Percentiles rank a stretch among this genome's conserved stretches.
Evolutionary conservation across 2,113 vertebrate species (phyloP).

Genomic region (Taurulus bubalis): DNA sequence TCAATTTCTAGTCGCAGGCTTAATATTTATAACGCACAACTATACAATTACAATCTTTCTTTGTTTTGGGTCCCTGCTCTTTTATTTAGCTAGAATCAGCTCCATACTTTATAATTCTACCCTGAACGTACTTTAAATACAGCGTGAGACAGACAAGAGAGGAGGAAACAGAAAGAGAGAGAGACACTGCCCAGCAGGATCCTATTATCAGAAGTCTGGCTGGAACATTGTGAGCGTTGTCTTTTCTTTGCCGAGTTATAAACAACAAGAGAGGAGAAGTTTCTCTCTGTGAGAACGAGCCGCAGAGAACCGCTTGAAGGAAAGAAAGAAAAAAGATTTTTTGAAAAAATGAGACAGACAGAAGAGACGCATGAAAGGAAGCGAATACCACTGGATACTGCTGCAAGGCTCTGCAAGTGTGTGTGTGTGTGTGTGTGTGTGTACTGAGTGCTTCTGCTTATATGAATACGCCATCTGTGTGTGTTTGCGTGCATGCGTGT

Average conservation of each 20-base stretch:
- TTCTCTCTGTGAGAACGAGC: conserved; percentile 23
- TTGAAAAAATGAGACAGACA: background rate
- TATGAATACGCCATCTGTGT: conserved; percentile 23
- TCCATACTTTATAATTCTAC: background rate
- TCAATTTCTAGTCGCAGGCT: background rate
- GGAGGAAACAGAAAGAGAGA: background rate
- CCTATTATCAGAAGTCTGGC: conserved; percentile 20
- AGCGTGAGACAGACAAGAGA: background rate
- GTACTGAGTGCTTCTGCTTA: conserved; percentile 27
- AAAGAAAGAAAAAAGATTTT: background rate
- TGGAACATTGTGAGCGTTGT: conserved; percentile 33
- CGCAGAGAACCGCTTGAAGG: background rate
- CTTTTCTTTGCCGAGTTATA: conserved; percentile 30
- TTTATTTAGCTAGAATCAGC: background rate
- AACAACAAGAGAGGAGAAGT: conserved; percentile 24
- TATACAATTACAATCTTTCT: no score
- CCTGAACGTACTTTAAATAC: background rate
- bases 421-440: conserved; percentile 18
- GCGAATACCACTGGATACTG: conserved; percentile 42
- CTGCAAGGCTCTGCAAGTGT: conserved; percentile 44
- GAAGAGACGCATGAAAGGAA: conserved; percentile 26
- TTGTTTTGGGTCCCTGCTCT: background rate
- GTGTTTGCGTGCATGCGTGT: background rate
- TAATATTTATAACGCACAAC: background rate
- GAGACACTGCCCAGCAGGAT: conserved; percentile 28